Evolutionary conservation across 2,888 invertebrate genomes (phyloP).

Genomic region (Flexamia atlantica): DNA sequence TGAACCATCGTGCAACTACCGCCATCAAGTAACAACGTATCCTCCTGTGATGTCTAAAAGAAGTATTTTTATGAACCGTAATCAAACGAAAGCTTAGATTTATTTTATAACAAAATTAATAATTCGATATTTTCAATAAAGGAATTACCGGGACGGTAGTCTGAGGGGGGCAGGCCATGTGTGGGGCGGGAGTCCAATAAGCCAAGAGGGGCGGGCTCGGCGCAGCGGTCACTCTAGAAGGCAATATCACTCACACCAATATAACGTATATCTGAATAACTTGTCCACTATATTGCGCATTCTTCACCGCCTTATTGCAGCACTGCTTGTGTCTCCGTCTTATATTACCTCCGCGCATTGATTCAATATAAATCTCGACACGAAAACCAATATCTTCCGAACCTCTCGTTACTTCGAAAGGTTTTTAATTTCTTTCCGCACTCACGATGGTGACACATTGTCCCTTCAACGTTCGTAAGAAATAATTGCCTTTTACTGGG

Average conservation of each 20-base stretch:
- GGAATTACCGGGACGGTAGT: neutral
- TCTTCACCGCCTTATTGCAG: conserved; percentile 55
- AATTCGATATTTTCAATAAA: neutral
- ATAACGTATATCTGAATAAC: conserved; percentile 59
- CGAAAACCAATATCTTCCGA: conserved; percentile 13
- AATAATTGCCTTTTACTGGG: too few relatives aligned
- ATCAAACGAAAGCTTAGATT: too few relatives aligned
- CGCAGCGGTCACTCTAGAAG: conserved; percentile 41
- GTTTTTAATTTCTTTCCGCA: conserved; percentile 2
- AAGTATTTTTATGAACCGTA: too few relatives aligned
- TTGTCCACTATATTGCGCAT: conserved; percentile 56
- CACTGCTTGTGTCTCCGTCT: neutral
- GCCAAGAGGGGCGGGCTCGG: neutral
- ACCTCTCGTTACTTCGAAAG: neutral
- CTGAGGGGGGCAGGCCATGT: neutral
- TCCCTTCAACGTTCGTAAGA: neutral
- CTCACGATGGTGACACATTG: neutral
- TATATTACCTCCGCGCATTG: conserved; percentile 26
- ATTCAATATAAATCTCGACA: conserved; percentile 40
- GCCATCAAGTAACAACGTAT: too few relatives aligned
- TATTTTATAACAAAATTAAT: too few relatives aligned
- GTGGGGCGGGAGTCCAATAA: conserved; percentile 31
- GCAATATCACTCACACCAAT: conserved; percentile 56
- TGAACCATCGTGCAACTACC: too few relatives aligned
- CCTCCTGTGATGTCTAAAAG: too few relatives aligned